A percentile compares a stretch with the other conserved stretches of the same genome.
Evolutionary conservation across 2,888 invertebrate species (phyloP).

Genomic region (Romanomermis culicivorax): DNA sequence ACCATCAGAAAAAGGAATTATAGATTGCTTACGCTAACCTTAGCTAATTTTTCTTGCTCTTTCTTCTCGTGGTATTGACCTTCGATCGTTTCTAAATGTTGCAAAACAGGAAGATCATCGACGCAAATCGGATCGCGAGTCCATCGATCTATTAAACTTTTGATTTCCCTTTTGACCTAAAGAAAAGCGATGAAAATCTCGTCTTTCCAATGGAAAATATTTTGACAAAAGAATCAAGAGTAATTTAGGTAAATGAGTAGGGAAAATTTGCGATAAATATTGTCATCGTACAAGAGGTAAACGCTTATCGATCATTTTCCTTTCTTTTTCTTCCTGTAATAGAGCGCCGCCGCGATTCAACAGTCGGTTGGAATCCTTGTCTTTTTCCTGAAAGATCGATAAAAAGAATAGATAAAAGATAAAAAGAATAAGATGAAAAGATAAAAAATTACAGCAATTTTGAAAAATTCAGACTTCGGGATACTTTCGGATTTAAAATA

Average conservation of each 20-base stretch:
- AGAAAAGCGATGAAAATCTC: neutral
- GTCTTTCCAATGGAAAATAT: neutral
- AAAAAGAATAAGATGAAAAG: too few species aligned
- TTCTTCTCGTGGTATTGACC: neutral
- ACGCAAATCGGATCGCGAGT: neutral
- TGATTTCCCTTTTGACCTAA: neutral
- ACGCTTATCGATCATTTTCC: slow-evolving; percentile 48
- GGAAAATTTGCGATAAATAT: too few species aligned
- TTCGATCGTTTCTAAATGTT: neutral
- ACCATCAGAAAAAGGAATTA: too few species aligned
- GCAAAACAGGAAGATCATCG: neutral
- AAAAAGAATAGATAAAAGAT: too few species aligned
- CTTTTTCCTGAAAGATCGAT: neutral
- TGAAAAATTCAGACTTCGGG: too few species aligned
- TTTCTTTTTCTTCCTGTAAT: slow-evolving; percentile 59
- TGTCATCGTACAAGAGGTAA: slow-evolving; percentile 22
- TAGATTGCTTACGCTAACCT: too few species aligned
- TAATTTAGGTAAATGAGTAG: too few species aligned
- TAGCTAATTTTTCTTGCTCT: neutral
- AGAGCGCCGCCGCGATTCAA: slow-evolving; percentile 69
- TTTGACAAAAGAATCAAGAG: too few species aligned
- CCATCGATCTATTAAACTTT: neutral
- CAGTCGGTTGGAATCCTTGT: slow-evolving; percentile 53
- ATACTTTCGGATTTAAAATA: too few species aligned
- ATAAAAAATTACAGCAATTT: too few species aligned